phyloP scores from a whole-genome alignment of 2,888 invertebrate genomes.

The Hirtodrosophila alboralis region DNA sequence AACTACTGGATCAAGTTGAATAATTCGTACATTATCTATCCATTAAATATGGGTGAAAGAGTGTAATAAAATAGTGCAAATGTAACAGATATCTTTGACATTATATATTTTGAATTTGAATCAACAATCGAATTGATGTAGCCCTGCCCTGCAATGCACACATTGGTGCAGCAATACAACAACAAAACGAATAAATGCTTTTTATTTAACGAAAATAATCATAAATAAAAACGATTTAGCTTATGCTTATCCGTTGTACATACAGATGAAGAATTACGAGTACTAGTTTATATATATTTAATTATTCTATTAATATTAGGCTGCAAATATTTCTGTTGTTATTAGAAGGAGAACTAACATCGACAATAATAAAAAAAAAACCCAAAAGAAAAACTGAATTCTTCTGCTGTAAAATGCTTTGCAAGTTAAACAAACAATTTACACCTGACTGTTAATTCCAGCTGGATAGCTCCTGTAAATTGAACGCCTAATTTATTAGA shows the following conservation, averaged over 20 bases:
- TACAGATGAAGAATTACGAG: conserved; percentile 52
- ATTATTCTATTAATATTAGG: conserved; percentile 66
- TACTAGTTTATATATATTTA: conserved; percentile 65
- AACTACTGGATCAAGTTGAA: too few species aligned
- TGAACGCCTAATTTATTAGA: conserved; percentile 57
- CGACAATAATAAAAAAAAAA: conserved; percentile 30
- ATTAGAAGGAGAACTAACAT: conserved; percentile 35
- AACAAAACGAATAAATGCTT: too few species aligned
- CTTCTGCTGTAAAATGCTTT: conserved; percentile 10
- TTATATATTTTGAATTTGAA: too few species aligned
- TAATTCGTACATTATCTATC: too few species aligned
- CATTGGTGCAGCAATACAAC: too few species aligned
- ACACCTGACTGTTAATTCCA: conserved; percentile 7
- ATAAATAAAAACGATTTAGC: conserved; percentile 69
- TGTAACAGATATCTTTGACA: too few species aligned
- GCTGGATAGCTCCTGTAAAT: conserved; percentile 27
- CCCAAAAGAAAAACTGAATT: conserved; percentile 39
- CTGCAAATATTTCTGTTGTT: conserved; percentile 62
- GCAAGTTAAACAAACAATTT: conserved; percentile 2
- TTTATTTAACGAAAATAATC: conserved; percentile 56
- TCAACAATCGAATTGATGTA: too few species aligned
- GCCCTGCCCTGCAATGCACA: too few species aligned
- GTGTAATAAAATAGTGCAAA: too few species aligned
- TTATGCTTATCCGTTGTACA: conserved; percentile 61
- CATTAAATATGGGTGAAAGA: too few species aligned